phyloP scores from a whole-genome alignment of 2,888 invertebrate genomes.

The Alloscopus bannaensis region DNA sequence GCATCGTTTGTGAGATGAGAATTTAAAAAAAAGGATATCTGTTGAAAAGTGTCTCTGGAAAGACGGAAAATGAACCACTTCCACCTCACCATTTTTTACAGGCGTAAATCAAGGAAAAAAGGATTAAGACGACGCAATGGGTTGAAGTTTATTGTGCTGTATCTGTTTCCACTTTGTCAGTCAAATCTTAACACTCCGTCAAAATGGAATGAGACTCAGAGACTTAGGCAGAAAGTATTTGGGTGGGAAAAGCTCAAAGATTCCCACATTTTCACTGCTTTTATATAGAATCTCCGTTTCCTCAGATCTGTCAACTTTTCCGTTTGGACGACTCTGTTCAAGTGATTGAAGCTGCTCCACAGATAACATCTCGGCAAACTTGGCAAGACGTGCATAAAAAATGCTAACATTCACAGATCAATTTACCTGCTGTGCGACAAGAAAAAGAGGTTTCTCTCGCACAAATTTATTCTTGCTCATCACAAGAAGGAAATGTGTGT shows the following conservation, averaged over 20 bases:
- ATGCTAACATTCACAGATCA: too few relatives aligned
- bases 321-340: too few relatives aligned
- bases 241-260: neutral
- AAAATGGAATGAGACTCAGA: constrained; percentile 1
- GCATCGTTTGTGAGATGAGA: too few relatives aligned
- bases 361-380: neutral
- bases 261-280: constrained; percentile 8
- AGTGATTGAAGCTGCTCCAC: too few relatives aligned
- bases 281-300: too few relatives aligned
- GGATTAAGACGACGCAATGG: constrained; percentile 3
- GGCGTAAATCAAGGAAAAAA: neutral
- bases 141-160: neutral
- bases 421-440: too few relatives aligned
- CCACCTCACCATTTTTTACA: neutral
- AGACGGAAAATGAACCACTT: neutral
- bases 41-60: too few relatives aligned
- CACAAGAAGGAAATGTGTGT: too few relatives aligned
- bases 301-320: neutral
- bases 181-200: neutral
- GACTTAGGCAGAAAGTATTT: too few relatives aligned
- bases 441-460: too few relatives aligned
- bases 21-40: too few relatives aligned
- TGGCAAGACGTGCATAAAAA: neutral
- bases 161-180: constrained; percentile 1
- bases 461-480: too few relatives aligned